phyloP scores from a whole-genome alignment of 1,140 invertebrate genomes.

The Ostrea denselamellosa region DNA sequence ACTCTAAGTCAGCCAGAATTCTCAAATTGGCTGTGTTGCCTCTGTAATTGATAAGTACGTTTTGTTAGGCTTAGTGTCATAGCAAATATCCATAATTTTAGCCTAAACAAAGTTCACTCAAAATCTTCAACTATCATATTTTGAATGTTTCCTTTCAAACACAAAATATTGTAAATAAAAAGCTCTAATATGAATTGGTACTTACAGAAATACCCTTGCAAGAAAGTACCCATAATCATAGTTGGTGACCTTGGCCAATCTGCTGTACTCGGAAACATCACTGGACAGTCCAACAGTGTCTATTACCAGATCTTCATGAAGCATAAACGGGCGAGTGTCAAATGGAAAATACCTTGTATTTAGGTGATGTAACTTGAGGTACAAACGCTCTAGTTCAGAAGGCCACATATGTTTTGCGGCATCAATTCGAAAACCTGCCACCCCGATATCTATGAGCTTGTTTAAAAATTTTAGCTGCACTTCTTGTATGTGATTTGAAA shows the following conservation, averaged over 20 bases:
- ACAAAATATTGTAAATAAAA: too few species aligned
- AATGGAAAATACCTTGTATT: slow-evolving; percentile 76
- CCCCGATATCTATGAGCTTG: slow-evolving; percentile 85
- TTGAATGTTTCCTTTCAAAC: too few species aligned
- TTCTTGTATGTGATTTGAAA: slow-evolving; percentile 83
- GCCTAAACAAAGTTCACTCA: too few species aligned
- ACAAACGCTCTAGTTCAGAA: slow-evolving; percentile 59
- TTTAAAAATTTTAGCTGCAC: slow-evolving; percentile 83
- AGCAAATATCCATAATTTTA: too few species aligned
- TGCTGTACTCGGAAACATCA: slow-evolving; percentile 78
- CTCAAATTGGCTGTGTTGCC: background rate
- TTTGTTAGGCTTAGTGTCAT: slow-evolving; percentile 60
- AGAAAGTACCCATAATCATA: slow-evolving; percentile 81
- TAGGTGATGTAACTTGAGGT: slow-evolving; percentile 67
- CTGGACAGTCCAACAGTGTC: slow-evolving; percentile 85
- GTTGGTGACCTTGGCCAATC: slow-evolving; percentile 85
- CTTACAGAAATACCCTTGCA: slow-evolving; percentile 37
- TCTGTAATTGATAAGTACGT: background rate
- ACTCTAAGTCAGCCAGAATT: slow-evolving; percentile 60
- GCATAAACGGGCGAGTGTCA: slow-evolving; percentile 79
- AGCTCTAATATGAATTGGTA: slow-evolving; percentile 17
- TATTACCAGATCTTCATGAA: slow-evolving; percentile 87
- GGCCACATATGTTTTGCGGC: slow-evolving; percentile 72
- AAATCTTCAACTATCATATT: too few species aligned
- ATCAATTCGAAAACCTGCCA: slow-evolving; percentile 83